Evolutionary conservation across 2,888 invertebrate species (phyloP).

Genomic region (Limnephilus auricula): DNA sequence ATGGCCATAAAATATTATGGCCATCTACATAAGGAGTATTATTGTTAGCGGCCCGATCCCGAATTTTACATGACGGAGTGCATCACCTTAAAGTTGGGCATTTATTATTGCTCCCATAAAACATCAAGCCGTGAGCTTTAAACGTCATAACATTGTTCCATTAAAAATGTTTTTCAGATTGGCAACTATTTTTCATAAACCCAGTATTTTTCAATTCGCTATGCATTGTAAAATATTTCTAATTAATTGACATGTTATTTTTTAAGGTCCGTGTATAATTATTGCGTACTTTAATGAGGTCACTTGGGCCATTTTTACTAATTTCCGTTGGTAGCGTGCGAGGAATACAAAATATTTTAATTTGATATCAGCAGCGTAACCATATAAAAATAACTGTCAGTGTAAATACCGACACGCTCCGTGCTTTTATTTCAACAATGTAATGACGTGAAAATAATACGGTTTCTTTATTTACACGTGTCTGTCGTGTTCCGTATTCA

Average conservation of each 20-base stretch:
- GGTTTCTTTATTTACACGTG: constrained; percentile 26
- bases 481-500: not conserved
- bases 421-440: constrained; percentile 28
- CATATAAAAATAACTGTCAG: constrained; percentile 4
- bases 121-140: not conserved
- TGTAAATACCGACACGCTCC: constrained; percentile 12
- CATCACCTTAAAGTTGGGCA: not conserved
- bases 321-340: not conserved
- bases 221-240: not conserved
- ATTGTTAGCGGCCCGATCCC: no score
- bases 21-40: no score
- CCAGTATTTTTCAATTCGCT: not conserved
- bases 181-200: not conserved
- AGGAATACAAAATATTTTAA: not conserved
- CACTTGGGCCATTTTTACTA: constrained; percentile 22
- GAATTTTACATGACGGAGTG: no score
- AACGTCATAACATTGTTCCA: not conserved
- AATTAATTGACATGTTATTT: not conserved
- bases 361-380: not conserved
- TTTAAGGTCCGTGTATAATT: not conserved
- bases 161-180: not conserved
- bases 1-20: no score
- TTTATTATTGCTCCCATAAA: not conserved
- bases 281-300: not conserved
- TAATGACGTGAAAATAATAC: not conserved